Percentiles rank a stretch among this genome's conserved stretches.
Evolutionary conservation across 2,888 invertebrate genomes (phyloP).

Genomic region (Cyclophora punctaria): DNA sequence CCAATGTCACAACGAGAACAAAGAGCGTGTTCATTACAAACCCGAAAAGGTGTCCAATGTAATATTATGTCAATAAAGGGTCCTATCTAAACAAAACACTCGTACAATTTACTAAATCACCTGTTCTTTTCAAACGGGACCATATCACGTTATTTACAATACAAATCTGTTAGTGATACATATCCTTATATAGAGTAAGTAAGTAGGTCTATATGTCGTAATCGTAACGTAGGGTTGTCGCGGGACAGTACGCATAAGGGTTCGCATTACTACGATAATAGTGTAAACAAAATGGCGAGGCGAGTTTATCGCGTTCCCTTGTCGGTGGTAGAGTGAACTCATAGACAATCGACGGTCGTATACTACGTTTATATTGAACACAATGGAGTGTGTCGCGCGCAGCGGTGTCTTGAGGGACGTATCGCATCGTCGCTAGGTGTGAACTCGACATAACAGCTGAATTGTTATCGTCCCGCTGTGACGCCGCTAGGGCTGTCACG

Average conservation of each 20-base stretch:
- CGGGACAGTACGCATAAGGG: not conserved
- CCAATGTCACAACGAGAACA: too few species aligned
- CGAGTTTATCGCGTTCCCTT: too few species aligned
- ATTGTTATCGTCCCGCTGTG: slow-evolving; percentile 51
- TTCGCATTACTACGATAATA: slow-evolving; percentile 5
- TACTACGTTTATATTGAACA: slow-evolving; percentile 7
- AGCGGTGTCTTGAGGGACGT: slow-evolving; percentile 28
- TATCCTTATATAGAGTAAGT: slow-evolving; percentile 4
- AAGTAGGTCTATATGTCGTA: slow-evolving; percentile 12
- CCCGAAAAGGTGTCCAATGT: not conserved
- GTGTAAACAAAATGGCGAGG: slow-evolving; percentile 7
- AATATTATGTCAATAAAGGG: too few species aligned
- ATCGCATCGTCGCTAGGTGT: slow-evolving; percentile 41
- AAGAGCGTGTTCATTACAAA: too few species aligned
- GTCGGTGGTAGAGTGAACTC: not conserved
- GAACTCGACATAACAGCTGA: slow-evolving; percentile 46
- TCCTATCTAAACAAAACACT: not conserved
- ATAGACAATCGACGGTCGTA: not conserved
- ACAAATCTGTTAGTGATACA: slow-evolving; percentile 1
- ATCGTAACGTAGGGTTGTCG: slow-evolving; percentile 14
- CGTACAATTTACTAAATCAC: slow-evolving; percentile 8
- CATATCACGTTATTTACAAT: not conserved
- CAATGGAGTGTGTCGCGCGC: slow-evolving; percentile 15
- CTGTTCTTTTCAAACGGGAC: not conserved
- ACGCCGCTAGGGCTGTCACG: slow-evolving; percentile 23